Evolutionary conservation across 2,797 vertebrate genomes (phyloP).

Genomic region (Nyctalus aviator): DNA sequence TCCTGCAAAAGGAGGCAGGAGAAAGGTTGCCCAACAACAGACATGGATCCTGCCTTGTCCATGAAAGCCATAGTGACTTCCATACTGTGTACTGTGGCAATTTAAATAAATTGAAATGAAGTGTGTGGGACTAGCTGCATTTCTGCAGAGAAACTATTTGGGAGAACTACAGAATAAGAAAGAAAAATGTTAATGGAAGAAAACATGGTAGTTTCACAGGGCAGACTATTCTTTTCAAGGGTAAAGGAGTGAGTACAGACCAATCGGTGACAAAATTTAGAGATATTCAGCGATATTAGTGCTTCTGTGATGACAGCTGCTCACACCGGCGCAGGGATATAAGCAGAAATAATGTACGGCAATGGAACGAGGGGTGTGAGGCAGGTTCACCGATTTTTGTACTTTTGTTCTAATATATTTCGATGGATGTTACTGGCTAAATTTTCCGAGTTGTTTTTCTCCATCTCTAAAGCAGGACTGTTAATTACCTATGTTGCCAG

Average conservation of each 20-base stretch:
- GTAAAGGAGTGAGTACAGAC: background rate
- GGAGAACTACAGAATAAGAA: background rate
- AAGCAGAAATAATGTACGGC: background rate
- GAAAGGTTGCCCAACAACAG: background rate
- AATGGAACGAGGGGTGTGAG: background rate
- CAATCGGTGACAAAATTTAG: background rate
- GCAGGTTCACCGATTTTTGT: background rate
- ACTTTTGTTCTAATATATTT: background rate
- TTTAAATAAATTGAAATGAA: background rate
- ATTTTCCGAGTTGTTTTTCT: background rate
- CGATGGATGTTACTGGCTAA: background rate
- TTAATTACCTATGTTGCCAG: background rate
- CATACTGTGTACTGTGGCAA: background rate
- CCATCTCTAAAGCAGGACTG: background rate
- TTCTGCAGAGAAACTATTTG: background rate
- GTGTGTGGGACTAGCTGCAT: background rate
- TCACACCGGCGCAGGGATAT: background rate
- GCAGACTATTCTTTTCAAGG: background rate
- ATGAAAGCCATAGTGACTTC: background rate
- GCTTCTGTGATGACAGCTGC: background rate
- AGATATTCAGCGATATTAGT: background rate
- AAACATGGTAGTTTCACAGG: background rate
- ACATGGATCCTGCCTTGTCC: background rate
- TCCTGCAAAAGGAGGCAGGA: background rate
- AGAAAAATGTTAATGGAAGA: background rate